Conservation (phyloP, 2,797 vertebrate species). For the Centropyge bicolor region DNA sequence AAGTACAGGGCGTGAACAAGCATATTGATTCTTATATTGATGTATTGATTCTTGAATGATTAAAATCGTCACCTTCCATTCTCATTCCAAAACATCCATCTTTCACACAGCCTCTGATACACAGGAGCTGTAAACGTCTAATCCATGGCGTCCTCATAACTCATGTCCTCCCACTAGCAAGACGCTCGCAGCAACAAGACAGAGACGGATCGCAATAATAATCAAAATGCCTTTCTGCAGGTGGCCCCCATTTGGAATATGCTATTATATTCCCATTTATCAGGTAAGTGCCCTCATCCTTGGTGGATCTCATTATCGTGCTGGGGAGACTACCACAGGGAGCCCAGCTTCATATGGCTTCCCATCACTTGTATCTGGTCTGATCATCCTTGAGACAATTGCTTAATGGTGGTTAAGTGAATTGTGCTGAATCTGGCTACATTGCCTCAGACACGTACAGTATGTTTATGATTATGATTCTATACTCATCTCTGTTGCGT, state of each 20-base stretch:
- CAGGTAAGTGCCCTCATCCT: conserved; percentile 75
- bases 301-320: conserved; percentile 70
- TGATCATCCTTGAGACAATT: conserved; percentile 66
- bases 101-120: conserved; percentile 56
- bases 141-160: conserved; percentile 70
- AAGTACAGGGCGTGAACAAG: conserved; percentile 35
- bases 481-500: conserved; percentile 16
- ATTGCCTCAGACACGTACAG: background rate
- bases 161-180: conserved; percentile 77
- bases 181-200: conserved; percentile 74
- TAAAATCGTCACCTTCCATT: conserved; percentile 36
- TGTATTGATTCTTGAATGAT: conserved; percentile 53
- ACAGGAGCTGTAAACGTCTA: conserved; percentile 63
- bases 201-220: conserved; percentile 79
- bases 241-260: conserved; percentile 76
- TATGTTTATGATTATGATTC: conserved; percentile 20
- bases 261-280: conserved; percentile 81
- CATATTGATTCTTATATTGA: conserved; percentile 41
- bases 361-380: conserved; percentile 59
- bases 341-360: conserved; percentile 49
- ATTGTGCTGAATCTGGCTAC: conserved; percentile 44
- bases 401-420: conserved; percentile 67
- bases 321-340: conserved; percentile 48
- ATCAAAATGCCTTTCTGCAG: conserved; percentile 79
- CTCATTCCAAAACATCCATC: conserved; percentile 46